Base-by-base conservation (phyloP, 1,140 invertebrate species). In the Pogonomyrmex californicus region DNA sequence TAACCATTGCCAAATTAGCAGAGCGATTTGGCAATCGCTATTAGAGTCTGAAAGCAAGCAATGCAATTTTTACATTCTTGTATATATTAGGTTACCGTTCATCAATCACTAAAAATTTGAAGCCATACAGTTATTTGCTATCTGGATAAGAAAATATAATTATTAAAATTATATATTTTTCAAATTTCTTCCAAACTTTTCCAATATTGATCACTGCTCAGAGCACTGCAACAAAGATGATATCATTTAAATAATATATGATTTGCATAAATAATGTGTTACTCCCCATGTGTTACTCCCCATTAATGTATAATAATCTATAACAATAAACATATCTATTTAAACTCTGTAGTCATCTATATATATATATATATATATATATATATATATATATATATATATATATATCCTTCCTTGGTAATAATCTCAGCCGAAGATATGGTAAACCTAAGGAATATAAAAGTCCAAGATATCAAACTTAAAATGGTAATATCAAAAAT, bases 401-500 rank as follows among this genome's bases (percentile, higher is more conserved):
- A n/a, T n/a, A n/a, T 73, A n/a, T 73, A 73, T 75, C n/a, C 79
- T 6, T 83, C 54, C 79, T 83, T 70, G 41, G 41, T 36, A n/a
- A 51, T 60, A 77, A 77, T 62, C 62, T 44, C 44, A 36, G 44
- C 17, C 14, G 54, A 4, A 36, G 54, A 66, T 51, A 30, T 17
- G n/a, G 56, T 85, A 79, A 56, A 33, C 62, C 70, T 60, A 77
- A 54, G 36, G 1, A 75, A 75, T 83, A 73, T 60, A 73, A 73
- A 82, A 47, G 6, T 73, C 30, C 41, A 49, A 83, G 54, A 65
- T 36, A 54, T 83, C 65, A 47, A 90, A 90, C 71, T 87, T 87
- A 90, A 90, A 87, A 89, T 75, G 78, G 49, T 87, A 62, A 77
- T 36, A 85, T 87, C 33, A 90, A 90, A 81, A 68, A 81, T 81